phyloP scores from a whole-genome alignment of 1,140 invertebrate genomes.

The Drosophila ananassae region DNA sequence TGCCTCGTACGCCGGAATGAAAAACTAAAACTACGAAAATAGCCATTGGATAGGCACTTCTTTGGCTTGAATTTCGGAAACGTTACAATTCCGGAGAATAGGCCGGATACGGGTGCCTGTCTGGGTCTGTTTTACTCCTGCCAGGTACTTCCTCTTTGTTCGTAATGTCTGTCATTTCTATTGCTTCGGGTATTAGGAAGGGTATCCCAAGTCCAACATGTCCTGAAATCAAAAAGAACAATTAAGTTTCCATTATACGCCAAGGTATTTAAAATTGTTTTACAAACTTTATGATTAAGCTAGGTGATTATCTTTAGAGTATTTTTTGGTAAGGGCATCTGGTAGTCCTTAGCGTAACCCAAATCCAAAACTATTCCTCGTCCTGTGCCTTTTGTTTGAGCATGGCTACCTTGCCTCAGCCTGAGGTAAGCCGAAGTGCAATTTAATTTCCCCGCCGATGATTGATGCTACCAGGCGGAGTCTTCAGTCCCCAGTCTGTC shows the following conservation, averaged over 20 bases:
- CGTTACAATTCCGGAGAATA: neutral
- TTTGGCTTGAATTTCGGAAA: constrained; percentile 31
- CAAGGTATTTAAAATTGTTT: neutral
- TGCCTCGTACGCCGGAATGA: constrained; percentile 1
- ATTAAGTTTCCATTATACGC: neutral
- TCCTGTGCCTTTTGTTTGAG: constrained; percentile 4
- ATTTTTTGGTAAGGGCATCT: neutral
- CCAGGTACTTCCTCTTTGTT: constrained; percentile 18
- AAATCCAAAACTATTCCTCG: neutral
- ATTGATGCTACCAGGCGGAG: constrained; percentile 48
- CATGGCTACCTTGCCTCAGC: constrained; percentile 6
- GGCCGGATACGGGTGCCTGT: constrained; percentile 7
- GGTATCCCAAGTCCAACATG: too few species aligned
- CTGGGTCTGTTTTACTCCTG: neutral
- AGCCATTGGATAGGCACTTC: constrained; percentile 40
- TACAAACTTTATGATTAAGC: neutral
- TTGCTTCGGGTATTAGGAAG: constrained; percentile 5
- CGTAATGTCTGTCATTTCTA: constrained; percentile 16
- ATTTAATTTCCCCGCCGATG: constrained; percentile 47
- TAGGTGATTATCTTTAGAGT: neutral
- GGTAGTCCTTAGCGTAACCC: neutral
- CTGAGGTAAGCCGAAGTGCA: constrained; percentile 43
- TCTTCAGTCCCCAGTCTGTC: constrained; percentile 24
- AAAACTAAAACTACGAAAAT: constrained; percentile 32
- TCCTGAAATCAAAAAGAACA: neutral